phyloP scores from a whole-genome alignment of 1,140 invertebrate species.

The Trichonephila inaurata region DNA sequence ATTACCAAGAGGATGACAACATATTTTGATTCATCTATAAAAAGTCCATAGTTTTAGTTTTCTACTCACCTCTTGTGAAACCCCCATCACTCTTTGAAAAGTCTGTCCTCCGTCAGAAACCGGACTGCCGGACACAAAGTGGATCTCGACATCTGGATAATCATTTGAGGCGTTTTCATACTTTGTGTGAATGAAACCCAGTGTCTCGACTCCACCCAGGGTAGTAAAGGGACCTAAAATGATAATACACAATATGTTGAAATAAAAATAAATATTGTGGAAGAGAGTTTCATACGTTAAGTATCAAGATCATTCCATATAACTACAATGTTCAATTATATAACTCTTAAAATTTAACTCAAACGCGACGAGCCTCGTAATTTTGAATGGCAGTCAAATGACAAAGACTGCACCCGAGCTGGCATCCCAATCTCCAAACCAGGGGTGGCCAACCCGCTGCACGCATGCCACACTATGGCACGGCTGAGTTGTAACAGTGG shows the following conservation, averaged over 20 bases:
- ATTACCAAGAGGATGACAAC: no score
- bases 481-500: no score
- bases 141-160: conserved; percentile 95
- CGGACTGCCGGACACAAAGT: conserved; percentile 90
- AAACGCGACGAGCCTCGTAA: background rate
- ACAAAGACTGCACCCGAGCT: no score
- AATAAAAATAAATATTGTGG: background rate
- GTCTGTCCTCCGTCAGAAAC: conserved; percentile 87
- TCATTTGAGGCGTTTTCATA: conserved; percentile 91
- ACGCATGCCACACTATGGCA: no score
- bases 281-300: no score
- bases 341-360: background rate
- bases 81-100: conserved; percentile 87
- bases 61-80: conserved; percentile 87
- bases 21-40: no score
- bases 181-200: conserved; percentile 92
- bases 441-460: no score
- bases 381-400: no score
- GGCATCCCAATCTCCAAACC: no score
- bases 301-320: background rate
- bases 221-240: conserved; percentile 87
- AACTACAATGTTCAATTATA: background rate
- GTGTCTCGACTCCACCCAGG: conserved; percentile 90
- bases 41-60: no score
- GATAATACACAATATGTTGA: background rate